These are phyloP conservation scores for Piprites chloris DNA, from an alignment of 2,113 vertebrate species.

Conservation along the genomic window DNA sequence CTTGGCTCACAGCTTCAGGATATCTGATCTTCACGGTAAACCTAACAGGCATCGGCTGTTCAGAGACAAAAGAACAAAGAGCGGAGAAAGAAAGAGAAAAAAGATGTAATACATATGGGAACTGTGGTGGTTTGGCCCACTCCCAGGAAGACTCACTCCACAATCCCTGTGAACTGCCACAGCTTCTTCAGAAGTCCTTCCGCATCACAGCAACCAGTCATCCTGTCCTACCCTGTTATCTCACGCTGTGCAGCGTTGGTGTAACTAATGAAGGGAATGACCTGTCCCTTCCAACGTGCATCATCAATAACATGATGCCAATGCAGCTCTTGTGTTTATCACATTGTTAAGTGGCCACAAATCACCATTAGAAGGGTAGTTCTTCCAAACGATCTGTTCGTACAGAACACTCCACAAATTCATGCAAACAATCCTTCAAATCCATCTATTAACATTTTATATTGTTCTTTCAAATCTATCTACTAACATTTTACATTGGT, in stretches of 20 bases:
- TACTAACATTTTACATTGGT: neutral
- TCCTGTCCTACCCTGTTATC: neutral
- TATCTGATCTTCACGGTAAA: neutral
- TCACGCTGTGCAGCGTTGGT: neutral
- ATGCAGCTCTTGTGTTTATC: neutral
- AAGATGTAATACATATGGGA: accelerated
- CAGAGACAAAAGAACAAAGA: neutral
- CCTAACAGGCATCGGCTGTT: neutral
- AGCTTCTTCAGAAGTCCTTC: neutral
- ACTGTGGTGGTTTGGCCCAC: neutral
- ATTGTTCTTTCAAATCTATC: neutral
- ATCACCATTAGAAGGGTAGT: neutral
- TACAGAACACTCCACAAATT: neutral
- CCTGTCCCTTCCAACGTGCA: neutral
- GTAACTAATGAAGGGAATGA: neutral
- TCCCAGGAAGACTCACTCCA: neutral
- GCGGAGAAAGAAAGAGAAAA: neutral
- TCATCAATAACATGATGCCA: neutral
- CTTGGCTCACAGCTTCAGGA: neutral
- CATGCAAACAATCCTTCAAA: neutral
- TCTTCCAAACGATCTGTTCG: neutral
- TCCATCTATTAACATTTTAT: neutral
- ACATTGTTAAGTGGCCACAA: conserved; percentile 10
- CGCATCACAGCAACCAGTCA: neutral
- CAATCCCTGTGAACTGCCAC: neutral